Evolutionary conservation across 2,113 vertebrate species (phyloP).

Genomic region (Phalacrocorax carbo): DNA sequence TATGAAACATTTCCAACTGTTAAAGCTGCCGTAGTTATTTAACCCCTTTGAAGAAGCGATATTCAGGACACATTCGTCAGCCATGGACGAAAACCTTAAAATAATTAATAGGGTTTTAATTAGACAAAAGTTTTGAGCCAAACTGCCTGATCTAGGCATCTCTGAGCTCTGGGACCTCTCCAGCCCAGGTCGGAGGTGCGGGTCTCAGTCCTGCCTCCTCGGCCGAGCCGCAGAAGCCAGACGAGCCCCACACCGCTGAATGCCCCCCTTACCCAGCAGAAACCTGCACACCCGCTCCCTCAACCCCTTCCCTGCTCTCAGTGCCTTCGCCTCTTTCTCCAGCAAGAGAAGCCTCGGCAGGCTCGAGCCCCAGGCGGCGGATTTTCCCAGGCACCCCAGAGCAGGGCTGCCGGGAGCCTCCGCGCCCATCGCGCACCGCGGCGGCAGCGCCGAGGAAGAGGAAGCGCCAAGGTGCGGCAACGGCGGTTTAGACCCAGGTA

Average conservation of each 20-base stretch:
- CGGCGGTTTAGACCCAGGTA: background rate
- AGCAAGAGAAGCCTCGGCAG: background rate
- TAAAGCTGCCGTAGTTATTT: background rate
- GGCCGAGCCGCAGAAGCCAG: background rate
- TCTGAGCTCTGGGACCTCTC: background rate
- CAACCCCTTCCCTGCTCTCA: background rate
- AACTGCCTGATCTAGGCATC: background rate
- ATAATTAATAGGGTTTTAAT: background rate
- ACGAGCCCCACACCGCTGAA: accelerated
- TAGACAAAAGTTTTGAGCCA: background rate
- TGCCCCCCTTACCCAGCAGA: background rate
- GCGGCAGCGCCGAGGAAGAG: too few relatives aligned
- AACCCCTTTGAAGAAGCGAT: background rate
- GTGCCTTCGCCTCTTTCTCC: background rate
- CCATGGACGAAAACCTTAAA: background rate
- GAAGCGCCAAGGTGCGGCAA: background rate
- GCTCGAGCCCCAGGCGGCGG: accelerated
- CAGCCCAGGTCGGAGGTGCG: background rate
- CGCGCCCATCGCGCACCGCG: background rate
- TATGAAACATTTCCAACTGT: background rate
- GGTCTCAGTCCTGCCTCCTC: background rate
- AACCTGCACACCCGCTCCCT: accelerated
- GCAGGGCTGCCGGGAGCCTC: background rate
- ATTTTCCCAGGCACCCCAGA: accelerated
- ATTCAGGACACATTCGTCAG: background rate